A percentile compares a stretch with the other conserved stretches of the same genome.
Conservation (phyloP, 2,888 invertebrate species). For the Pristionchus maxplancki region DNA sequence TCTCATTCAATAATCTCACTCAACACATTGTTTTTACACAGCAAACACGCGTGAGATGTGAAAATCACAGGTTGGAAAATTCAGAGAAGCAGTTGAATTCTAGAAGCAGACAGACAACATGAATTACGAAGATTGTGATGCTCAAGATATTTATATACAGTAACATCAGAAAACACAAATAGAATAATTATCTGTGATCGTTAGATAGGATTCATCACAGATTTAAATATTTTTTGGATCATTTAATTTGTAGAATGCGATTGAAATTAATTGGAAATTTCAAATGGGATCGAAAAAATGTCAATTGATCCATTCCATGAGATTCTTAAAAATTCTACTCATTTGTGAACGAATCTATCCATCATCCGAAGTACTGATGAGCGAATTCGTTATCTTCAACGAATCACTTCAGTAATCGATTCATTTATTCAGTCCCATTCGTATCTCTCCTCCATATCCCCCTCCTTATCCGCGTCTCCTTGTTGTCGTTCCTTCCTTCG, state of each 20-base stretch:
- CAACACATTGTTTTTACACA: background rate
- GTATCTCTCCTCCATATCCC: no score
- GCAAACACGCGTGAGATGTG: background rate
- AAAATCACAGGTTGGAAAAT: background rate
- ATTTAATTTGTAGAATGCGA: no score
- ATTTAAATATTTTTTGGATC: no score
- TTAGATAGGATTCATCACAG: background rate
- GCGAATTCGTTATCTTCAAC: no score
- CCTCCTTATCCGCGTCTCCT: background rate
- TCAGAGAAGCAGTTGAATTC: background rate
- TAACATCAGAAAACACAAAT: background rate
- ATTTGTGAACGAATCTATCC: no score
- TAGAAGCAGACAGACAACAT: background rate
- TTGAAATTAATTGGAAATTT: no score
- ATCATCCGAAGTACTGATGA: no score
- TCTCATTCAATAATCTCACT: background rate
- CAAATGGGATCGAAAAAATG: no score
- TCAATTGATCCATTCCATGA: no score
- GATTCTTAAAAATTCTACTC: no score
- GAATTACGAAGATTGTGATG: background rate
- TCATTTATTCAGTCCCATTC: no score
- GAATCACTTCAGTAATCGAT: no score
- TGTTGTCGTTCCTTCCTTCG: background rate
- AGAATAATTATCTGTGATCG: background rate
- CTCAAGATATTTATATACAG: background rate